Conservation (phyloP, 37 sponge, comb jelly and placozoan species). For the Mnemiopsis leidyi region DNA sequence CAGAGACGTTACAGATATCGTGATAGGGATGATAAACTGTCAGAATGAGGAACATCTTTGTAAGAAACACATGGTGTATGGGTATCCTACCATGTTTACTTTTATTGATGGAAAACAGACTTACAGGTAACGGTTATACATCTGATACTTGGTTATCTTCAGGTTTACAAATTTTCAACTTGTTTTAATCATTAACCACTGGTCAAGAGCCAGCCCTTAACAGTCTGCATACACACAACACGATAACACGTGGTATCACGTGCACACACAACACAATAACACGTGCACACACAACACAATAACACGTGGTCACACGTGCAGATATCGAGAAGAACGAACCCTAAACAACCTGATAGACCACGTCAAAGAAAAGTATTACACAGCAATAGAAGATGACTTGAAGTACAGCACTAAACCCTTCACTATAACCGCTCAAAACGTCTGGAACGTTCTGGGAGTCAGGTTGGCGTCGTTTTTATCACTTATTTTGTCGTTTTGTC, state of each 20-base stretch:
- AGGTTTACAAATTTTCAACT: too few relatives aligned
- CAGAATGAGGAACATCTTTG: constrained; percentile 48
- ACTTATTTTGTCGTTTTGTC: too few relatives aligned
- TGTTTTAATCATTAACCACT: too few relatives aligned
- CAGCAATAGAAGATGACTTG: neutral
- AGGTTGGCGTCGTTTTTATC: neutral
- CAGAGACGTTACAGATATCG: constrained; percentile 47
- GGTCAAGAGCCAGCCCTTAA: too few relatives aligned
- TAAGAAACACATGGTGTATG: neutral
- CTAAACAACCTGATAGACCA: constrained; percentile 29
- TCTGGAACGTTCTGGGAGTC: constrained; percentile 47
- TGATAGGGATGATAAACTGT: constrained; percentile 56
- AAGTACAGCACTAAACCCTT: neutral
- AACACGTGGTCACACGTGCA: neutral
- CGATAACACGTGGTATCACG: too few relatives aligned
- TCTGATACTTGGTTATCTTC: too few relatives aligned
- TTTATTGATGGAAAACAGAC: neutral
- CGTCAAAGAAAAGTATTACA: constrained; percentile 62
- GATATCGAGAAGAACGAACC: constrained; percentile 11
- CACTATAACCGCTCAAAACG: neutral
- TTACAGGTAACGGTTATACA: neutral
- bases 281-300: too few relatives aligned
- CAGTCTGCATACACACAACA: too few relatives aligned
- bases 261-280: too few relatives aligned
- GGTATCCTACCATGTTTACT: constrained; percentile 41